phyloP scores from a whole-genome alignment of 2,888 invertebrate genomes.

The Andrena dorsata region DNA sequence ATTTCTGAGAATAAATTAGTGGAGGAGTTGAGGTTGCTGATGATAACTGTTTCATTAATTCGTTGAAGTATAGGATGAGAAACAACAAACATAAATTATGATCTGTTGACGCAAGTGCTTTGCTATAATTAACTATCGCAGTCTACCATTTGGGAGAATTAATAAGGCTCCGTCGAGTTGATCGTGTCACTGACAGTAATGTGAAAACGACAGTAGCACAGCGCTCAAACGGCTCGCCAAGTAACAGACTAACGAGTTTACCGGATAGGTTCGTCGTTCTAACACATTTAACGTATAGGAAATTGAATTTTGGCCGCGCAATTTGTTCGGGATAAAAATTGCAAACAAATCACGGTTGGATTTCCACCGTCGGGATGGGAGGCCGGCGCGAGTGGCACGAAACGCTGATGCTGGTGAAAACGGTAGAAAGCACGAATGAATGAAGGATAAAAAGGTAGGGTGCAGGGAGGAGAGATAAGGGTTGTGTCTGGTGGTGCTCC shows the following conservation, averaged over 20 bases:
- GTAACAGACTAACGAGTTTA: constrained; percentile 49
- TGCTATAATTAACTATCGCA: too few species aligned
- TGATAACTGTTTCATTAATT: too few species aligned
- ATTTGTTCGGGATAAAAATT: constrained; percentile 69
- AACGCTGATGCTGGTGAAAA: neutral
- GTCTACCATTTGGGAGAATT: too few species aligned
- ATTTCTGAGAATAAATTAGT: too few species aligned
- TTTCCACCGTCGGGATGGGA: constrained; percentile 58
- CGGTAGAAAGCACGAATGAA: constrained; percentile 39
- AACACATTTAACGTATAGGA: constrained; percentile 60
- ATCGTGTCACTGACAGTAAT: too few species aligned
- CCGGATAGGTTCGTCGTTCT: constrained; percentile 62
- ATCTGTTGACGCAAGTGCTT: too few species aligned
- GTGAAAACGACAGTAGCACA: too few species aligned
- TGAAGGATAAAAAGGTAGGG: constrained; percentile 18
- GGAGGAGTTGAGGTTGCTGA: too few species aligned
- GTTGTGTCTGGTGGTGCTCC: constrained; percentile 42
- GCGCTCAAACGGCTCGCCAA: neutral
- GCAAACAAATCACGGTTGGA: constrained; percentile 77
- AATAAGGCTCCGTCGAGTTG: too few species aligned
- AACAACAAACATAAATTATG: too few species aligned
- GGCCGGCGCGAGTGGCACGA: neutral
- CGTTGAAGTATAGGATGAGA: too few species aligned
- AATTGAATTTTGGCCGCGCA: constrained; percentile 72
- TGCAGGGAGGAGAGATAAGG: constrained; percentile 34